Evolutionary conservation across 2,888 invertebrate species (phyloP).

Genomic region (Agonopterix subpropinquella): DNA sequence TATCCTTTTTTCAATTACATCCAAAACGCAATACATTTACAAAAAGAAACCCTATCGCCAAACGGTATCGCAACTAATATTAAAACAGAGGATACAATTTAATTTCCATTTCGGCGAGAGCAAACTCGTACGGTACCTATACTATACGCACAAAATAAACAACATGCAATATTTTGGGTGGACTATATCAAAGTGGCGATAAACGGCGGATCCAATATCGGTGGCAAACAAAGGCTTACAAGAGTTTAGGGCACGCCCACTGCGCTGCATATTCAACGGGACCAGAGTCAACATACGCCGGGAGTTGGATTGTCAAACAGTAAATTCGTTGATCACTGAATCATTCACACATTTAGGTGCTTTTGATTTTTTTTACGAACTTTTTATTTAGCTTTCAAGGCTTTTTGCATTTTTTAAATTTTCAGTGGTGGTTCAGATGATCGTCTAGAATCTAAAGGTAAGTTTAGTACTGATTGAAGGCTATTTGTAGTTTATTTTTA

Average conservation of each 20-base stretch:
- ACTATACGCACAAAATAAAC: slow-evolving; percentile 26
- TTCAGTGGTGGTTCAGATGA: too few species aligned
- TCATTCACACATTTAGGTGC: too few species aligned
- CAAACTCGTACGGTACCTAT: background rate
- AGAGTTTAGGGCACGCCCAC: slow-evolving; percentile 68
- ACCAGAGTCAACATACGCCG: slow-evolving; percentile 42
- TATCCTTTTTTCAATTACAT: too few species aligned
- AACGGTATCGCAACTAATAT: background rate
- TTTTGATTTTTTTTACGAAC: too few species aligned
- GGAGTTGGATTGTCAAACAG: slow-evolving; percentile 11
- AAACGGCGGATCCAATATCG: slow-evolving; percentile 65
- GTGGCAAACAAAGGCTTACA: slow-evolving; percentile 69
- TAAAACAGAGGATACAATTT: background rate
- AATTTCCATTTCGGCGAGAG: background rate
- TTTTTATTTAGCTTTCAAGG: too few species aligned
- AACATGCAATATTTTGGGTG: slow-evolving; percentile 37
- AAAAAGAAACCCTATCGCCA: too few species aligned
- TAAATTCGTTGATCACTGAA: too few species aligned
- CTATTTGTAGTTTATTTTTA: too few species aligned
- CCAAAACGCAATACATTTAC: too few species aligned
- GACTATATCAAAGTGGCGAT: slow-evolving; percentile 56
- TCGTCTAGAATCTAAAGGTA: too few species aligned
- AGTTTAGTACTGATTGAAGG: too few species aligned
- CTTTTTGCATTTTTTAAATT: too few species aligned
- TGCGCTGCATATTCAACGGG: slow-evolving; percentile 69